Evolutionary conservation across 2,888 invertebrate species (phyloP).

Genomic region (Cryptosula pallasiana): DNA sequence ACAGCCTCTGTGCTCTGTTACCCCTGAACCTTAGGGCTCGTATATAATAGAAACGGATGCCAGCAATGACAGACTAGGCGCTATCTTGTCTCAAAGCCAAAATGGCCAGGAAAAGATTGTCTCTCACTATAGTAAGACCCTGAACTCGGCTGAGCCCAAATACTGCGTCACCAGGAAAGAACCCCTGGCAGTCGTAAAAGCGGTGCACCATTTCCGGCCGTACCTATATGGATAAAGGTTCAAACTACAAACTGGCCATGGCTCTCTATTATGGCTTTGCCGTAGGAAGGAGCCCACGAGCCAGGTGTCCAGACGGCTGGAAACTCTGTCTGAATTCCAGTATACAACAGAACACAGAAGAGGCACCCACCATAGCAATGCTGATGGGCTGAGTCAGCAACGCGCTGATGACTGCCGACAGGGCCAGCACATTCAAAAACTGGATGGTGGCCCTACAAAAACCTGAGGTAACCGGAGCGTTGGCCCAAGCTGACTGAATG

Average conservation of each 20-base stretch:
- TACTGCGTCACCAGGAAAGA: background rate
- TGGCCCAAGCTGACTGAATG: too few relatives aligned
- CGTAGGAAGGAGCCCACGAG: background rate
- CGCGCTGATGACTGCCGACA: background rate
- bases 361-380: background rate
- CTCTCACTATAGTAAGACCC: background rate
- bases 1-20: background rate
- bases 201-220: background rate
- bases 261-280: background rate
- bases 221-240: background rate
- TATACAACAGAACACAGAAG: background rate
- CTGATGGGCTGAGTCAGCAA: background rate
- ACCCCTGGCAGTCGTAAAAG: background rate
- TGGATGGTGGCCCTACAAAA: background rate
- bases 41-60: conserved; percentile 15
- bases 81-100: background rate
- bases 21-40: background rate
- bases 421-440: background rate
- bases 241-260: background rate
- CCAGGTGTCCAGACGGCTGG: background rate
- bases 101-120: background rate
- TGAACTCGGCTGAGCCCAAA: background rate
- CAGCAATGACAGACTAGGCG: background rate
- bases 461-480: too few relatives aligned
- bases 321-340: background rate